Evolutionary conservation across 2,888 invertebrate genomes (phyloP).

Genomic region (Nephrotoma flavescens): DNA sequence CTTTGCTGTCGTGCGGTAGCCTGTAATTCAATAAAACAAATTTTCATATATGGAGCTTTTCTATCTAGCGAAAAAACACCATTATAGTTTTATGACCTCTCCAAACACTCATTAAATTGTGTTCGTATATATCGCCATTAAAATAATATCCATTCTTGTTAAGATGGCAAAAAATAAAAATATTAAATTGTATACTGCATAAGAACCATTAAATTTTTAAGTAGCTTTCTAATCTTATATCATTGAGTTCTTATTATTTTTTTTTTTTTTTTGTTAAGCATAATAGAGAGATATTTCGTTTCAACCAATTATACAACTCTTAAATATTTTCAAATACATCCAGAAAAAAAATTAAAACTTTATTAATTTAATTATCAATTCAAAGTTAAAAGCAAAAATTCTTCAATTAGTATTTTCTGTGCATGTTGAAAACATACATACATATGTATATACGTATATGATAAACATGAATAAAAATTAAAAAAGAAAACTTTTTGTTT

Average conservation of each 20-base stretch:
- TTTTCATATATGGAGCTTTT: not conserved
- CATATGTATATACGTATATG: not conserved
- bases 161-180: not conserved
- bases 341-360: not conserved
- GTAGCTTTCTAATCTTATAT: not conserved
- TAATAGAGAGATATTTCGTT: not conserved
- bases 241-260: not conserved
- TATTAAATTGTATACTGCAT: not conserved
- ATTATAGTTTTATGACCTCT: not conserved
- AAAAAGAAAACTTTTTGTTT: not conserved
- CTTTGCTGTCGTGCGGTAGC: too few relatives aligned
- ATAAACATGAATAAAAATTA: not conserved
- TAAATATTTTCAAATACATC: not conserved
- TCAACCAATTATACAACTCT: not conserved
- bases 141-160: not conserved
- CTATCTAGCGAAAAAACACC: not conserved
- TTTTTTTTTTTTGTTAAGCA: not conserved
- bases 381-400: not conserved
- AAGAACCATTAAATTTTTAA: not conserved
- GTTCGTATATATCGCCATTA: not conserved
- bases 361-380: not conserved
- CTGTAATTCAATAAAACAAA: not conserved
- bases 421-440: not conserved
- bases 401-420: too few relatives aligned
- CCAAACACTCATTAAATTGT: not conserved